Percentiles rank a stretch among this genome's conserved stretches.
Conservation (phyloP, 2,113 vertebrate genomes). For the Neopipo cinnamomea region DNA sequence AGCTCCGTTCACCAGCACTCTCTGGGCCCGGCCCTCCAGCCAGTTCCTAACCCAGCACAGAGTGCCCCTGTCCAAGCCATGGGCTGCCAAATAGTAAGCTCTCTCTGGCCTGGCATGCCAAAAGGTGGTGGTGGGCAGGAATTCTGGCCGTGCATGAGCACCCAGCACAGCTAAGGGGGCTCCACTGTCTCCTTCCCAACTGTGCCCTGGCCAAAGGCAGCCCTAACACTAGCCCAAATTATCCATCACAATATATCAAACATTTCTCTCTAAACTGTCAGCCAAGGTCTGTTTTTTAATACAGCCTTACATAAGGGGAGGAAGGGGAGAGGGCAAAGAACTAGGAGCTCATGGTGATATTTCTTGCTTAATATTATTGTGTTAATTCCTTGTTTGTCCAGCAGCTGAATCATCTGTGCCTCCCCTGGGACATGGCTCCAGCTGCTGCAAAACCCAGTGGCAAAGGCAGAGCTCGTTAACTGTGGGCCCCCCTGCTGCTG, state of each 20-base stretch:
- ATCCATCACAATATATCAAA: neutral
- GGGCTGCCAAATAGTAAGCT: too few relatives aligned
- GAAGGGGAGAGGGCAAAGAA: constrained; percentile 19
- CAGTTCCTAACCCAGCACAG: too few relatives aligned
- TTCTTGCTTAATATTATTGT: constrained; percentile 29
- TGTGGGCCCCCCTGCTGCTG: neutral
- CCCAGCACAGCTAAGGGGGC: neutral
- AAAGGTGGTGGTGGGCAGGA: neutral
- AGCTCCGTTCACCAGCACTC: too few relatives aligned
- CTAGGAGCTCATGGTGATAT: constrained; percentile 17
- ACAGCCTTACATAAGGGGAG: neutral
- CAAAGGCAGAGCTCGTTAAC: constrained; percentile 22
- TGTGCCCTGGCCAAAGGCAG: neutral
- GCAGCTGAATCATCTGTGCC: neutral
- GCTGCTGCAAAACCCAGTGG: constrained; percentile 10
- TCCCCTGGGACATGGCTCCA: constrained; percentile 26
- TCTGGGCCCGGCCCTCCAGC: too few relatives aligned
- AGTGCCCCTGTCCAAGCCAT: too few relatives aligned
- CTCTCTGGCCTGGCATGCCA: neutral
- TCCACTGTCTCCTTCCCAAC: neutral
- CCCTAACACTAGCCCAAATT: rapidly evolving
- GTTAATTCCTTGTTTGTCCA: constrained; percentile 53
- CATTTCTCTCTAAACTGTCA: neutral
- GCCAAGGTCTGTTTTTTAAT: neutral
- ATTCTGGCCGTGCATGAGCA: neutral